Percentiles rank a stretch among this genome's conserved stretches.
Evolutionary conservation across 30 jellyfish, hydroid and myxozoan genomes (phyloP).

Genomic region (Chrysaora quinquecirrha): DNA sequence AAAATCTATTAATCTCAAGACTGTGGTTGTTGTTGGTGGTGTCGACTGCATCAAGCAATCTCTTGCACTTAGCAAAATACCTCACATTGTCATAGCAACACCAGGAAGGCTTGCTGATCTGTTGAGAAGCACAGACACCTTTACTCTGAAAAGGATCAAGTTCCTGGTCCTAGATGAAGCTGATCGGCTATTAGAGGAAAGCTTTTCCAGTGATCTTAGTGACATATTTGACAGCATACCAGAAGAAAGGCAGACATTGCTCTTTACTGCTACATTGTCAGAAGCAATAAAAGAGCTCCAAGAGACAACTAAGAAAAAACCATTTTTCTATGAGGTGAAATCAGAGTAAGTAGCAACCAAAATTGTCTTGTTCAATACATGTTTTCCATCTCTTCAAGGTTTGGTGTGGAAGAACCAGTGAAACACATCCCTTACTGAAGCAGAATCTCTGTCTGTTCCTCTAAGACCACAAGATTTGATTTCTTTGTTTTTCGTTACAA

Average conservation of each 20-base stretch:
- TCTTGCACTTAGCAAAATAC: conserved; percentile 71
- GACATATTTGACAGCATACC: conserved; percentile 77
- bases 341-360: conserved; percentile 70
- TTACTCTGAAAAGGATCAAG: conserved; percentile 58
- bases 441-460: too few species aligned
- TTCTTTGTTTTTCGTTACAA: too few species aligned
- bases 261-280: conserved; percentile 92
- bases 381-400: too few species aligned
- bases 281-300: conserved; percentile 64
- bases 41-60: conserved; percentile 79
- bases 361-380: background rate
- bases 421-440: too few species aligned
- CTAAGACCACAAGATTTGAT: too few species aligned
- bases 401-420: too few species aligned
- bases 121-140: conserved; percentile 70
- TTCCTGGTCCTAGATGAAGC: conserved; percentile 95
- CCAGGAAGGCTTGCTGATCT: conserved; percentile 94
- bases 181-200: conserved; percentile 83
- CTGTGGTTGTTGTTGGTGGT: conserved; percentile 91
- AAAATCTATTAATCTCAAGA: conserved; percentile 72
- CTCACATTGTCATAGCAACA: conserved; percentile 98
- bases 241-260: conserved; percentile 85
- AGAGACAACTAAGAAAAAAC: conserved; percentile 37
- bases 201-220: conserved; percentile 70
- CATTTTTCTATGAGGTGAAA: conserved; percentile 76